Conservation (phyloP, 2,888 invertebrate genomes). For the Tetragnatha montana region DNA sequence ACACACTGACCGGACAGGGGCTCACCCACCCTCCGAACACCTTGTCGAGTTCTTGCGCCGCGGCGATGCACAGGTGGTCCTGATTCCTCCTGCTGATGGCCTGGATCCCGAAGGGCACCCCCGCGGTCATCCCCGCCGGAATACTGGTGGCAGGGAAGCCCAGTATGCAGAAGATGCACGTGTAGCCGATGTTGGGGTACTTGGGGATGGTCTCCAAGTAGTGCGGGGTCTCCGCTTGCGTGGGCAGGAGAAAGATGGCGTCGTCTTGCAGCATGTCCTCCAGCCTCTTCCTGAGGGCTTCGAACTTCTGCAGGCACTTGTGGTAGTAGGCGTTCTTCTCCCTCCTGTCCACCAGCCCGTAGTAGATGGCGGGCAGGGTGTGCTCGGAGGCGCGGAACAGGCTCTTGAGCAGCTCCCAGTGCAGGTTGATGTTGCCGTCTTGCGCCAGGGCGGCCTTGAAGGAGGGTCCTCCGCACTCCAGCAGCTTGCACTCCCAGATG, state of each 20-base stretch:
- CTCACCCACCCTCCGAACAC: slow-evolving; percentile 87
- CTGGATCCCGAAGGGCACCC: slow-evolving; percentile 87
- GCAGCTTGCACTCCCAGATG: slow-evolving; percentile 76
- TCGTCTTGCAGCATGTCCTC: slow-evolving; percentile 77
- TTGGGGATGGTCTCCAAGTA: slow-evolving; percentile 89
- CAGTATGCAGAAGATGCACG: slow-evolving; percentile 89
- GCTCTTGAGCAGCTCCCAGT: slow-evolving; percentile 35
- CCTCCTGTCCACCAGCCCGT: slow-evolving; percentile 41
- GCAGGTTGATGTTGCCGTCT: slow-evolving; percentile 75
- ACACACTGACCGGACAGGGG: slow-evolving; percentile 40
- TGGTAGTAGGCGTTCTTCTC: slow-evolving; percentile 31
- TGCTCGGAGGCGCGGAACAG: slow-evolving; percentile 20
- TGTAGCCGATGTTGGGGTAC: slow-evolving; percentile 90
- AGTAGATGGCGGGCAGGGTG: slow-evolving; percentile 52
- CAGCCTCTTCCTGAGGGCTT: slow-evolving; percentile 30
- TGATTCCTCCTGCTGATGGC: slow-evolving; percentile 79
- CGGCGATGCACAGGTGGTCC: slow-evolving; percentile 87
- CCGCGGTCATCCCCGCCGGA: slow-evolving; percentile 84
- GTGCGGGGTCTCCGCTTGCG: slow-evolving; percentile 91
- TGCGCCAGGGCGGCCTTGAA: slow-evolving; percentile 72
- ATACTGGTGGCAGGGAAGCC: slow-evolving; percentile 91
- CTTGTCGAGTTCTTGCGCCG: slow-evolving; percentile 86
- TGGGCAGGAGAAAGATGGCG: slow-evolving; percentile 91
- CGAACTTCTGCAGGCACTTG: slow-evolving; percentile 30
- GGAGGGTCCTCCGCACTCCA: slow-evolving; percentile 72